A percentile compares a stretch with the other conserved stretches of the same genome.
These are phyloP conservation scores for Axis porcinus DNA, from an alignment of 2,113 vertebrate species.

Conservation along the genomic window DNA sequence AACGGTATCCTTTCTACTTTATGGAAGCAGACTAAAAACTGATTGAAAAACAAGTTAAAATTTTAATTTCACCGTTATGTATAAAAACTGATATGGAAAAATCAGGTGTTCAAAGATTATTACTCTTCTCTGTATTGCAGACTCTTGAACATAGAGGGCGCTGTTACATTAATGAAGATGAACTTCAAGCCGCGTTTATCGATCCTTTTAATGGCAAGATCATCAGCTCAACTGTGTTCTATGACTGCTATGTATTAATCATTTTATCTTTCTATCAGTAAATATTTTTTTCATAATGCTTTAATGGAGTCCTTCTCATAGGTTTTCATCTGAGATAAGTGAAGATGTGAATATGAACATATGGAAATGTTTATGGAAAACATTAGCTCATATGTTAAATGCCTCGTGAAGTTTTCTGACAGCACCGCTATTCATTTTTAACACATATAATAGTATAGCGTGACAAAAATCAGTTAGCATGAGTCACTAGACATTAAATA, in stretches of 20 bases:
- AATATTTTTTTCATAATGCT: slow-evolving; percentile 29
- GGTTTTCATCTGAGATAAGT: slow-evolving; percentile 10
- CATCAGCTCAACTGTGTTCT: neutral
- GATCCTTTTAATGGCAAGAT: slow-evolving; percentile 19
- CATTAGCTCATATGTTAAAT: neutral
- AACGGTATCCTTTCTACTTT: neutral
- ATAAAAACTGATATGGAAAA: neutral
- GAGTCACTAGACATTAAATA: slow-evolving; percentile 18
- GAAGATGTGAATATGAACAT: neutral
- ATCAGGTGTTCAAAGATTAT: neutral
- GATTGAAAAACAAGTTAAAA: neutral
- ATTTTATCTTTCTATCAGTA: neutral
- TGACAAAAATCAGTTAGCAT: neutral
- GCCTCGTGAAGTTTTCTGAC: neutral
- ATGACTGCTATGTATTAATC: neutral
- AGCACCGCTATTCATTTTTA: neutral
- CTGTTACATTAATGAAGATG: slow-evolving; percentile 76
- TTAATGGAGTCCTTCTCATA: neutral
- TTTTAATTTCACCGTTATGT: neutral
- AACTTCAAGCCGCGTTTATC: neutral
- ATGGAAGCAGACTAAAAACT: neutral
- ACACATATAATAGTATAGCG: neutral
- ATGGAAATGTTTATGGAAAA: neutral
- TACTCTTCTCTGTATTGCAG: slow-evolving; percentile 27
- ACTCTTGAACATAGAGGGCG: slow-evolving; percentile 74